phyloP scores from a whole-genome alignment of 1,140 invertebrate species.

The Drosophila saltans region DNA sequence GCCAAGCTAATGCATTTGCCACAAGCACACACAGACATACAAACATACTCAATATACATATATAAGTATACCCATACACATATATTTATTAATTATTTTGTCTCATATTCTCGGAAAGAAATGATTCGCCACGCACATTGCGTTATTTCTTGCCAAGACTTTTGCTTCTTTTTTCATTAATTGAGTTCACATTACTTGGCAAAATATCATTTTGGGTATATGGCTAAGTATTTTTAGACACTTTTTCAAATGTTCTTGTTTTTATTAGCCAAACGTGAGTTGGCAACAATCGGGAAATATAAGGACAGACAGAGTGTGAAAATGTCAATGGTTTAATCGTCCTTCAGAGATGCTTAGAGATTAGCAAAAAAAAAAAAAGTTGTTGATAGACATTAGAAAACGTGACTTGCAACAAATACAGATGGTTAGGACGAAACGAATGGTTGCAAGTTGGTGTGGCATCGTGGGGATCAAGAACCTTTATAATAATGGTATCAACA shows the following conservation, averaged over 20 bases:
- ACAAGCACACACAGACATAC: neutral
- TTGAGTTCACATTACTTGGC: conserved; percentile 79
- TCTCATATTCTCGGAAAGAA: conserved; percentile 26
- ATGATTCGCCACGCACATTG: conserved; percentile 45
- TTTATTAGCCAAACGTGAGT: conserved; percentile 78
- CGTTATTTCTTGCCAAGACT: conserved; percentile 44
- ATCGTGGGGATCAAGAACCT: neutral
- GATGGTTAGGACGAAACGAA: neutral
- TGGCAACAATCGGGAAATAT: conserved; percentile 52
- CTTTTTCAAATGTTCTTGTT: conserved; percentile 45
- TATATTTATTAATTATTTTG: conserved; percentile 54
- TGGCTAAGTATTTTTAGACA: conserved; percentile 45
- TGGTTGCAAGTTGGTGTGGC: neutral
- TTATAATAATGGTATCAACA: neutral
- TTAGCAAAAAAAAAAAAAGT: conserved; percentile 14
- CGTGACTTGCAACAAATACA: conserved; percentile 12
- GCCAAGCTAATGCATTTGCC: conserved; percentile 3
- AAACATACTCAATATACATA: neutral
- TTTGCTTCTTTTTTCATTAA: conserved; percentile 42
- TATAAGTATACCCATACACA: neutral
- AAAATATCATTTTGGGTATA: conserved; percentile 53
- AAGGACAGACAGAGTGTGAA: conserved; percentile 6
- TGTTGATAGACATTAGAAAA: conserved; percentile 19
- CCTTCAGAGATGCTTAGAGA: conserved; percentile 17
- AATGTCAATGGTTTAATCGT: conserved; percentile 20